Percentiles rank a stretch among this genome's conserved stretches.
Conservation (phyloP, 2,797 vertebrate genomes). For the Thunnus albacares region DNA sequence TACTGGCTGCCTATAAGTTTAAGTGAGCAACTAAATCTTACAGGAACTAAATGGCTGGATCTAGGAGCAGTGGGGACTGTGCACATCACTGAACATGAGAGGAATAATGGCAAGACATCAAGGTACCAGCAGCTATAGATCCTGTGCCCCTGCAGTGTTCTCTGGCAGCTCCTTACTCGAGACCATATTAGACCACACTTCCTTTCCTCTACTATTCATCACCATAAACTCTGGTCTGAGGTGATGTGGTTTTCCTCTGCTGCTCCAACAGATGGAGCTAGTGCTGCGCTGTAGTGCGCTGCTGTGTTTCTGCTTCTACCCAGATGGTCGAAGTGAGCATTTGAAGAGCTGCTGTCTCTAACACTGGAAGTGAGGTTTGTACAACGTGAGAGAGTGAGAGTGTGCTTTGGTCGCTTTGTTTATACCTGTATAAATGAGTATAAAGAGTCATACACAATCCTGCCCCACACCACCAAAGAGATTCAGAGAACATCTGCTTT, state of each 20-base stretch:
- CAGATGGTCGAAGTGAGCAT: slow-evolving; percentile 53
- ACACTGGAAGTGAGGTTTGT: slow-evolving; percentile 19
- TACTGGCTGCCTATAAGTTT: background rate
- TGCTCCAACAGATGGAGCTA: slow-evolving; percentile 78
- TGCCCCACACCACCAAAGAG: background rate
- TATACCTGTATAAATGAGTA: background rate
- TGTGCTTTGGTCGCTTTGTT: background rate
- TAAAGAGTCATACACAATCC: background rate
- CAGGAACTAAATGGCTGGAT: background rate
- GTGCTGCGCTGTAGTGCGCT: slow-evolving; percentile 55
- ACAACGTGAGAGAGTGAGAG: background rate
- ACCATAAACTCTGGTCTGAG: background rate
- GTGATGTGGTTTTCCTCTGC: background rate
- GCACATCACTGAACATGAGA: background rate
- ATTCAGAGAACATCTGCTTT: slow-evolving; percentile 31
- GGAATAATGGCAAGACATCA: slow-evolving; percentile 1
- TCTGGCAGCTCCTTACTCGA: slow-evolving; percentile 9
- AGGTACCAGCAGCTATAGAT: background rate
- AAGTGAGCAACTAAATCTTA: background rate
- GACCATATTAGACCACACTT: slow-evolving; percentile 1
- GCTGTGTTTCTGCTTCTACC: slow-evolving; percentile 15
- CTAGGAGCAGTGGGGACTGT: background rate
- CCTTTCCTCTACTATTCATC: slow-evolving; percentile 37
- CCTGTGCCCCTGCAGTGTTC: slow-evolving; percentile 13
- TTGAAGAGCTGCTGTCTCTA: slow-evolving; percentile 26